phyloP scores from a whole-genome alignment of 2,888 invertebrate species.

The Scelioninae gen. 1 region DNA sequence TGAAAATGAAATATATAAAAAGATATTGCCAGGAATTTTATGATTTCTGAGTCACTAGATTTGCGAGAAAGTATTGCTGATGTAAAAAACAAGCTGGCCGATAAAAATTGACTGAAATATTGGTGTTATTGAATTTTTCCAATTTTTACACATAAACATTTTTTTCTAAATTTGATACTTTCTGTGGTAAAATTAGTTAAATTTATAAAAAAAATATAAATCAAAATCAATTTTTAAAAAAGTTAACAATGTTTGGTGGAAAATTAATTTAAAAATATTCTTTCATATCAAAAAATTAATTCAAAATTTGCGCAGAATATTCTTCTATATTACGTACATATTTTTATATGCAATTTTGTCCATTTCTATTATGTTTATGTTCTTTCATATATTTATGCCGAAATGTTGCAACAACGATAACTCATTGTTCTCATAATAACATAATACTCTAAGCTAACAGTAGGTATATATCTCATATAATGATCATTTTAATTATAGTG shows the following conservation, averaged over 20 bases:
- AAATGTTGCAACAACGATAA: constrained; percentile 11
- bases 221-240: no score
- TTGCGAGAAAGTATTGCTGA: constrained; percentile 26
- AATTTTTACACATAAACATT: neutral
- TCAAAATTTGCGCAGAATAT: no score
- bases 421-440: constrained; percentile 25
- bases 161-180: neutral
- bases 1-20: constrained; percentile 39
- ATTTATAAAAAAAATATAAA: no score
- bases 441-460: constrained; percentile 28
- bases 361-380: constrained; percentile 3
- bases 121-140: constrained; percentile 4
- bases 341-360: no score
- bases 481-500: constrained; percentile 27
- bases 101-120: constrained; percentile 27
- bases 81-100: constrained; percentile 19
- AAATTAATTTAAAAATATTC: no score
- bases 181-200: neutral
- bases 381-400: neutral
- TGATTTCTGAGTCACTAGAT: constrained; percentile 29
- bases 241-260: neutral
- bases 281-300: no score
- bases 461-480: constrained; percentile 14
- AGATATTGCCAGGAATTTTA: constrained; percentile 28
- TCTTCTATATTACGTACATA: no score